Conservation (phyloP, 2,113 vertebrate species). For the Shinisaurus crocodilurus region DNA sequence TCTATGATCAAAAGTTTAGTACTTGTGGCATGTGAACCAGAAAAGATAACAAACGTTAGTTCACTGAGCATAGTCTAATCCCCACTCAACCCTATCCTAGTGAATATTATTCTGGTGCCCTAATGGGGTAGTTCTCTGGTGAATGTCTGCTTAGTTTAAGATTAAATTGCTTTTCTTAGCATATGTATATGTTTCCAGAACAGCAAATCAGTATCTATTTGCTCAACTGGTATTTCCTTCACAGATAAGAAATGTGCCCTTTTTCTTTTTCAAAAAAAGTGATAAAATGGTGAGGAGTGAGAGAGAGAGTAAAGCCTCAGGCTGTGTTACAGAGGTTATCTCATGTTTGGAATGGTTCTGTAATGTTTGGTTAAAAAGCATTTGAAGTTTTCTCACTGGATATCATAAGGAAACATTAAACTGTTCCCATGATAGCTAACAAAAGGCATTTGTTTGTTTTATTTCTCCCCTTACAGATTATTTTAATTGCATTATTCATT, state of each 20-base stretch:
- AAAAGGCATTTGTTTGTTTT: constrained; percentile 45
- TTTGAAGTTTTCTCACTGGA: constrained; percentile 58
- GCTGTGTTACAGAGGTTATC: constrained; percentile 63
- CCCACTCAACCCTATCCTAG: background rate
- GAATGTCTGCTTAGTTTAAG: constrained; percentile 41
- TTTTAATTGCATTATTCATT: constrained; percentile 10
- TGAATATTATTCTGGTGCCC: constrained; percentile 47
- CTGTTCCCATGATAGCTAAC: constrained; percentile 39
- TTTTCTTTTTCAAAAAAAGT: constrained; percentile 31
- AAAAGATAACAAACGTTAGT: constrained; percentile 22
- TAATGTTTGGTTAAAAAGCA: constrained; percentile 58
- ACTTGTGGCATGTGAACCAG: constrained; percentile 29
- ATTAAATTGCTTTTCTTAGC: constrained; percentile 62
- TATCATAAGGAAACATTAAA: constrained; percentile 26
- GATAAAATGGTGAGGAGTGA: constrained; percentile 41
- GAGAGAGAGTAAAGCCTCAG: constrained; percentile 42
- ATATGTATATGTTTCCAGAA: constrained; percentile 28
- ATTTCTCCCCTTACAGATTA: constrained; percentile 1
- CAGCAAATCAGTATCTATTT: constrained; percentile 63
- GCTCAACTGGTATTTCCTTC: constrained; percentile 48
- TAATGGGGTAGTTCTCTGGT: constrained; percentile 31
- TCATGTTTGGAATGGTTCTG: constrained; percentile 55
- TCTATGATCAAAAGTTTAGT: background rate
- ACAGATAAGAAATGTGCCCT: constrained; percentile 52
- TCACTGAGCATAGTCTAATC: constrained; percentile 41